These are phyloP conservation scores for Gymnoscopelus microlampas DNA, from an alignment of 2,797 vertebrate genomes.

Conservation along the genomic window DNA sequence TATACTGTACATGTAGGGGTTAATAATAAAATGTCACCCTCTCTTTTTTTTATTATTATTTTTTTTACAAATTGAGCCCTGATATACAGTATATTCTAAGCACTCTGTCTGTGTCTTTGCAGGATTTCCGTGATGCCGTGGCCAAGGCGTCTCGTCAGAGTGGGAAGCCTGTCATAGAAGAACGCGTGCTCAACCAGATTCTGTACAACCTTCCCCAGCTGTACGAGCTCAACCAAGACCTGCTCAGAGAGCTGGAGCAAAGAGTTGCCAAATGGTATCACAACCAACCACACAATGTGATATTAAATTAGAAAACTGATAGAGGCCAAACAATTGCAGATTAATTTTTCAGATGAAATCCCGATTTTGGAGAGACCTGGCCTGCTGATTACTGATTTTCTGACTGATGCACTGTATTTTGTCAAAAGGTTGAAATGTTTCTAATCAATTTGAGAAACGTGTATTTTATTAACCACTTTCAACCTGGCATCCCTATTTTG, in stretches of 20 bases:
- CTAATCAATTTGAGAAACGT: too few species aligned
- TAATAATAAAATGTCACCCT: background rate
- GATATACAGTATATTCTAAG: background rate
- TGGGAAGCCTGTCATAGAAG: conserved; percentile 94
- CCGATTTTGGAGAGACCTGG: too few species aligned
- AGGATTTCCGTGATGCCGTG: conserved; percentile 94
- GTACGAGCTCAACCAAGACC: conserved; percentile 92
- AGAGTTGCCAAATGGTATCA: conserved; percentile 90
- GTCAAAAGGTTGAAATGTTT: too few species aligned
- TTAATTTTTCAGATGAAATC: too few species aligned
- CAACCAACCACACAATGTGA: background rate
- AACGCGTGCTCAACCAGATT: conserved; percentile 92
- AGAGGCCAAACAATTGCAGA: too few species aligned
- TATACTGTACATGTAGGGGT: too few species aligned
- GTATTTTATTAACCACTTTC: too few species aligned
- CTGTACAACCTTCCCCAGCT: conserved; percentile 95
- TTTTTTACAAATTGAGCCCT: too few species aligned
- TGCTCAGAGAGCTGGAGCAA: conserved; percentile 90
- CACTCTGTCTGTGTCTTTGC: conserved; percentile 12
- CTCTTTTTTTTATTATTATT: too few species aligned
- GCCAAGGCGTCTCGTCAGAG: conserved; percentile 85
- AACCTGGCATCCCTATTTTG: too few species aligned
- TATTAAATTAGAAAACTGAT: background rate
- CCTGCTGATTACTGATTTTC: too few species aligned
- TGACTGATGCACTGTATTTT: too few species aligned